phyloP scores from a whole-genome alignment of 2,113 vertebrate genomes.

The Nothocercus julius region DNA sequence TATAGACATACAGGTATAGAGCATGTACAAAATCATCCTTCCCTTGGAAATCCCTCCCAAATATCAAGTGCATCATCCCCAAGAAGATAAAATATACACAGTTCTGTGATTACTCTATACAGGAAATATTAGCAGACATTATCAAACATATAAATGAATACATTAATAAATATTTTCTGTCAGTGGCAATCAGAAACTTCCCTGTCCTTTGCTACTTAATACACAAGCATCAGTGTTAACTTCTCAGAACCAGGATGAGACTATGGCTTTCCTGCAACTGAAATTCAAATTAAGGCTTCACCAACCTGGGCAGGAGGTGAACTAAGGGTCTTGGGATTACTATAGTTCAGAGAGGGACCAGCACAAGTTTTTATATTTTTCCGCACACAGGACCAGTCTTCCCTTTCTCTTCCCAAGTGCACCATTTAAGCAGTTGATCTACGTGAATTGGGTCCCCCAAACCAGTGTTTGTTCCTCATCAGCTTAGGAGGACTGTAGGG shows the following conservation, averaged over 20 bases:
- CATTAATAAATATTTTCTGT: not conserved
- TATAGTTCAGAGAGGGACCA: not conserved
- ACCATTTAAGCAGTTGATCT: not conserved
- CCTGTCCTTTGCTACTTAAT: not conserved
- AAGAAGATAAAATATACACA: not conserved
- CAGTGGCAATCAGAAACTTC: not conserved
- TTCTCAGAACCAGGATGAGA: not conserved
- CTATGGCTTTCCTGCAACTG: not conserved
- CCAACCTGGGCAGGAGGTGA: not conserved
- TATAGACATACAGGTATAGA: not conserved
- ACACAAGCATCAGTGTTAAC: not conserved
- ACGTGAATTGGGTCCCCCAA: not conserved
- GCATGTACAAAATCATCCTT: not conserved
- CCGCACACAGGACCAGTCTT: not conserved
- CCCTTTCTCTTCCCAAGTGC: not conserved
- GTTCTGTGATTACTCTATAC: not conserved
- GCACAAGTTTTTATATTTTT: not conserved
- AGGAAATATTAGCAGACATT: not conserved
- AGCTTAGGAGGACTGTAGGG: not conserved
- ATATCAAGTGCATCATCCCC: not conserved
- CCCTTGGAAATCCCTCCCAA: not conserved
- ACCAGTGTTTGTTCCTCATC: not conserved
- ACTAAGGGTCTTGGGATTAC: not conserved
- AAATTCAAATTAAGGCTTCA: not conserved
- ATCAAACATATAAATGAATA: not conserved